Evolutionary conservation across 2,113 vertebrate species (phyloP).

Genomic region (Lanius collurio): DNA sequence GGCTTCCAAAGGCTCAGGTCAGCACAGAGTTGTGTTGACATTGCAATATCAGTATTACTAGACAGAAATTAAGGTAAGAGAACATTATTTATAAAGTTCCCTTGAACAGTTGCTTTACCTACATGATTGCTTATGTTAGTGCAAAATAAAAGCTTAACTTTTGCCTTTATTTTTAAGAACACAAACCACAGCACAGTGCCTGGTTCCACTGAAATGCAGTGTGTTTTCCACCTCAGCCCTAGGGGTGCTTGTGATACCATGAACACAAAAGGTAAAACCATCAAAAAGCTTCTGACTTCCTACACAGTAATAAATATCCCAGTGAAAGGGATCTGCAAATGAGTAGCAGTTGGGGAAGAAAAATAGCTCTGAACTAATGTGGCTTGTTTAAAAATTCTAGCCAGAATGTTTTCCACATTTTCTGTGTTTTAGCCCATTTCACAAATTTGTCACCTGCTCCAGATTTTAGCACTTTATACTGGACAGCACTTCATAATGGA

Average conservation of each 20-base stretch:
- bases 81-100: neutral
- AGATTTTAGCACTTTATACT: neutral
- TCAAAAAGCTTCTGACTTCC: neutral
- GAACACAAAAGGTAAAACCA: neutral
- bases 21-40: neutral
- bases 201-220: neutral
- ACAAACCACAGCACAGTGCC: neutral
- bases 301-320: neutral
- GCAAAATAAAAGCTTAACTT: neutral
- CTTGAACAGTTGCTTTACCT: neutral
- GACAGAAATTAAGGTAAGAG: neutral
- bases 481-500: neutral
- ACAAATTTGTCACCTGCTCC: neutral
- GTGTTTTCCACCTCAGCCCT: neutral
- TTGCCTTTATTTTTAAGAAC: neutral
- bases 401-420: neutral
- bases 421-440: neutral
- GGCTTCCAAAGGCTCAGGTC: neutral
- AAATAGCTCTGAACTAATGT: neutral
- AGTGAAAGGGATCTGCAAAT: neutral
- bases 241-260: neutral
- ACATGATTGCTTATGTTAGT: neutral
- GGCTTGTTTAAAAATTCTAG: neutral
- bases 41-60: neutral
- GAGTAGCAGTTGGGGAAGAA: neutral